phyloP scores from a whole-genome alignment of 2,797 vertebrate species.

The Adelosebastes latens region DNA sequence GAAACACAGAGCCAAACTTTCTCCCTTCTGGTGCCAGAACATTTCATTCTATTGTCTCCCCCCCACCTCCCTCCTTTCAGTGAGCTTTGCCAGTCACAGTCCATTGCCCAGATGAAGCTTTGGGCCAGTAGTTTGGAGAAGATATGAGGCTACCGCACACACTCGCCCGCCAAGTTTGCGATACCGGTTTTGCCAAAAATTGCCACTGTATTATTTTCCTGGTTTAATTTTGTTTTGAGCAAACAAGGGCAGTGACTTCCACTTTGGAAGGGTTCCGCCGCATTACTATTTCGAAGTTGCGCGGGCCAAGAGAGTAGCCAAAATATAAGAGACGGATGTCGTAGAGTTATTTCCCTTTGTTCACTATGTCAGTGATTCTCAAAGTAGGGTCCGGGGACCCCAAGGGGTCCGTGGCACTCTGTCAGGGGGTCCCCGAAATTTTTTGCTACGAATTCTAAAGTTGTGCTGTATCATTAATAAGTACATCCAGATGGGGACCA shows the following conservation, averaged over 20 bases:
- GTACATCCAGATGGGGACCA: too few relatives aligned
- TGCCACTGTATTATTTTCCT: conserved; percentile 61
- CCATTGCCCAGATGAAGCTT: conserved; percentile 66
- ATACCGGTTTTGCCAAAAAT: conserved; percentile 54
- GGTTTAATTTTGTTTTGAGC: conserved; percentile 51
- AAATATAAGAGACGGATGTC: neutral
- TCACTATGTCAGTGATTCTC: neutral
- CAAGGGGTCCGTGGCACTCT: too few relatives aligned
- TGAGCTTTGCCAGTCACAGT: conserved; percentile 61
- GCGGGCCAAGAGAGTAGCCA: conserved; percentile 22
- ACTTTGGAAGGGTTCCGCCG: conserved; percentile 28
- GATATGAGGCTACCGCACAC: conserved; percentile 47
- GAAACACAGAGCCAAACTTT: conserved; percentile 56
- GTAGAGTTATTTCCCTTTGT: neutral
- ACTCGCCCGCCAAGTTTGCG: conserved; percentile 54
- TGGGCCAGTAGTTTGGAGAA: conserved; percentile 68
- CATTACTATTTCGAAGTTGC: conserved; percentile 31
- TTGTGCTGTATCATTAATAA: too few relatives aligned
- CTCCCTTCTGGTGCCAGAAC: conserved; percentile 62
- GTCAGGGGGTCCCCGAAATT: too few relatives aligned
- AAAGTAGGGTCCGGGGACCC: too few relatives aligned
- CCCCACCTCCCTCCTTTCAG: conserved; percentile 12
- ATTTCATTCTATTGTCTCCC: conserved; percentile 73
- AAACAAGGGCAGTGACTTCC: conserved; percentile 52
- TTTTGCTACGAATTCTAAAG: too few relatives aligned